Percentiles rank a stretch among this genome's conserved stretches.
phyloP scores from a whole-genome alignment of 2,888 invertebrate species.

The Eilema caniola region DNA sequence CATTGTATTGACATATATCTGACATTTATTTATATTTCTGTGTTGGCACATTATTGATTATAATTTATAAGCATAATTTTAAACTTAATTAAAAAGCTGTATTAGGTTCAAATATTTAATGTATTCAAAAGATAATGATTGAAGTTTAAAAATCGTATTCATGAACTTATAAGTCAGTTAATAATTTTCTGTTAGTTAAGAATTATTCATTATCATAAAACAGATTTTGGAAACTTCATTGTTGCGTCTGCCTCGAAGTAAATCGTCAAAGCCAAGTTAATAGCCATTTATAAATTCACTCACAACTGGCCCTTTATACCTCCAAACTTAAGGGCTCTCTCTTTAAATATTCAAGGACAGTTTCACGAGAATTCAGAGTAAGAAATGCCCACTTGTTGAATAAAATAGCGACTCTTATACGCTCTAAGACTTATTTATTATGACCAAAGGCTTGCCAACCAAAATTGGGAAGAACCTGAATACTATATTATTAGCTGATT shows the following conservation, averaged over 20 bases:
- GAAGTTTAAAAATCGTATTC: background rate
- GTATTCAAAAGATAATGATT: background rate
- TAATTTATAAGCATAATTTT: too few relatives aligned
- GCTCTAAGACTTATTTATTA: constrained; percentile 25
- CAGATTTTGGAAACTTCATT: background rate
- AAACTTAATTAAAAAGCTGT: background rate
- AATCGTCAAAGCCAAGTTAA: constrained; percentile 11
- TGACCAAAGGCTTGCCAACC: constrained; percentile 35
- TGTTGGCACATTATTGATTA: too few relatives aligned
- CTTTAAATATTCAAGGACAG: constrained; percentile 32
- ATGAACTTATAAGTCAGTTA: background rate
- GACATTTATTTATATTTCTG: too few relatives aligned
- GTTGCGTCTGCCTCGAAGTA: background rate
- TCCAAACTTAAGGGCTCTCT: constrained; percentile 28
- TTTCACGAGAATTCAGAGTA: constrained; percentile 29
- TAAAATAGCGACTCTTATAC: constrained; percentile 42
- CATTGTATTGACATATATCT: too few relatives aligned
- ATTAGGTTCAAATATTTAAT: too few relatives aligned
- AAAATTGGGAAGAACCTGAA: constrained; percentile 35
- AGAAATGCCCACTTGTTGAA: constrained; percentile 54
- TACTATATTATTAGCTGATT: constrained; percentile 44
- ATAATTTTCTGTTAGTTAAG: background rate
- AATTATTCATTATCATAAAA: constrained; percentile 1
- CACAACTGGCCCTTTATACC: constrained; percentile 21
- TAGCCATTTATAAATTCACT: constrained; percentile 26